Percentiles rank a stretch among this genome's conserved stretches.
Conservation (phyloP, 2,113 vertebrate genomes). For the Carettochelys insculpta region DNA sequence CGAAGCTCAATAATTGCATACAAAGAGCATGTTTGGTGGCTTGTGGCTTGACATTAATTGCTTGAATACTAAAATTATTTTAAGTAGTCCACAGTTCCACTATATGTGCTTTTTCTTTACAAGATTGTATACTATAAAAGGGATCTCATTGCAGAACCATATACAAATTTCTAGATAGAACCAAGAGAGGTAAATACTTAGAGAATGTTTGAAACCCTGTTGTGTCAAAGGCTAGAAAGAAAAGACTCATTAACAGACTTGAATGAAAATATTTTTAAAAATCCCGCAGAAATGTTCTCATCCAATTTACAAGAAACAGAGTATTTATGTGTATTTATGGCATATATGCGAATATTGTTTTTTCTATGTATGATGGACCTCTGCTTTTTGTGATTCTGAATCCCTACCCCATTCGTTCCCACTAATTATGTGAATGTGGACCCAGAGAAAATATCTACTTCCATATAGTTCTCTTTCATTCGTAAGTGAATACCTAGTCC, state of each 20-base stretch:
- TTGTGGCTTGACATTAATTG: not conserved
- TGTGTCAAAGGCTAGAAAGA: not conserved
- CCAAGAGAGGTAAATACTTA: not conserved
- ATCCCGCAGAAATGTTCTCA: not conserved
- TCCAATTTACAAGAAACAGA: not conserved
- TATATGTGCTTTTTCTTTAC: not conserved
- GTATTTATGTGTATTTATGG: no score
- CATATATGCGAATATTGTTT: not conserved
- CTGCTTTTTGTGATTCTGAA: not conserved
- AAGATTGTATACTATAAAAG: not conserved
- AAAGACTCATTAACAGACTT: not conserved
- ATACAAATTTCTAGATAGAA: not conserved
- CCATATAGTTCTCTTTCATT: not conserved
- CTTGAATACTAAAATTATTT: not conserved
- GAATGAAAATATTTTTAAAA: not conserved
- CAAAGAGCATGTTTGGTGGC: no score
- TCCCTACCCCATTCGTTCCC: not conserved
- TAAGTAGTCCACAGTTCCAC: not conserved
- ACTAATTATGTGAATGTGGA: not conserved
- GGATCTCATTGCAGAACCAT: rapidly evolving
- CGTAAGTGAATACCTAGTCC: not conserved
- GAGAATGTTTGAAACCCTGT: not conserved
- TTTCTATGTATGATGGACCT: not conserved
- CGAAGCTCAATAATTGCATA: no score
- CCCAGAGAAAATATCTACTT: not conserved